Percentiles rank a stretch among this genome's conserved stretches.
These are phyloP conservation scores for Agrochola lota DNA, from an alignment of 2,888 invertebrate genomes.

Conservation along the genomic window DNA sequence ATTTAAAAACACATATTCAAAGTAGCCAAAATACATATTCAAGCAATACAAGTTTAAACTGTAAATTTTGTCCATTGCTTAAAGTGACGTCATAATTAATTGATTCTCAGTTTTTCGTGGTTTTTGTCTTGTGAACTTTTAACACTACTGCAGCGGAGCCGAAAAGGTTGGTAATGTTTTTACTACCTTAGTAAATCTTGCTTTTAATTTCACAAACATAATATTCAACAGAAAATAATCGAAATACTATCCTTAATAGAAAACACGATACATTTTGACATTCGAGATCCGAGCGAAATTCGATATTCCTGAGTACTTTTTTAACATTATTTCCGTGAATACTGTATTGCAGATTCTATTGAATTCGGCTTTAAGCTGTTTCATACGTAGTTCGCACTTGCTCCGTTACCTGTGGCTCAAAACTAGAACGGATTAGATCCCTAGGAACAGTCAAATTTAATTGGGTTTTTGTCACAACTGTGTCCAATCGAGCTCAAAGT, in stretches of 20 bases:
- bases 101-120: too few relatives aligned
- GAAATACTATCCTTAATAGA: neutral
- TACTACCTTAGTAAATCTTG: neutral
- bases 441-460: constrained; percentile 46
- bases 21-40: too few relatives aligned
- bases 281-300: constrained; percentile 14
- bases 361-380: constrained; percentile 9
- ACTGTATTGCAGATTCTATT: constrained; percentile 8
- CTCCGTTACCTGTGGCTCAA: neutral
- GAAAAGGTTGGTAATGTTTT: neutral
- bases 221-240: neutral
- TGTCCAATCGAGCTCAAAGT: constrained; percentile 28
- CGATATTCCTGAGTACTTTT: neutral
- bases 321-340: constrained; percentile 2
- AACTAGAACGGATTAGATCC: constrained; percentile 20
- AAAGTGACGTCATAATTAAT: too few relatives aligned
- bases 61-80: too few relatives aligned
- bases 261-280: neutral
- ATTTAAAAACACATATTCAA: too few relatives aligned
- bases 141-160: neutral
- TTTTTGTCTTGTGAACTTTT: neutral
- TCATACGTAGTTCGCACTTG: neutral
- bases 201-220: neutral
- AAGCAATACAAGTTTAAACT: too few relatives aligned
- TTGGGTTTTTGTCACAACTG: constrained; percentile 54